Conservation (phyloP, 2,113 vertebrate species). For the Indri indri region DNA sequence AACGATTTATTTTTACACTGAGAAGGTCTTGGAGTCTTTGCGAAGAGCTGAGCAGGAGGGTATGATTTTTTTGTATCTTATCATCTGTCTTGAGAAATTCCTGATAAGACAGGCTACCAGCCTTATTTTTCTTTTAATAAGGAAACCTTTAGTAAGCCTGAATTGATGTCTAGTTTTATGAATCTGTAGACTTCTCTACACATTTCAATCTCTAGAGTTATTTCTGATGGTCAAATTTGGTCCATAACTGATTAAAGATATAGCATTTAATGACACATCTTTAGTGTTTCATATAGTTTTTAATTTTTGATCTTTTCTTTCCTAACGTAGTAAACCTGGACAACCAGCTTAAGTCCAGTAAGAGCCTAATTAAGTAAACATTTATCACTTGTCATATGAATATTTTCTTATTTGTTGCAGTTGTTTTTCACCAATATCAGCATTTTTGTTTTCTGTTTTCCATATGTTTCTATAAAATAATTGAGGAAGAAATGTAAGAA, state of each 20-base stretch:
- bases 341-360: not conserved
- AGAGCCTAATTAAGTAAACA: not conserved
- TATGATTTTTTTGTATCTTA: conserved; percentile 27
- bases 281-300: not conserved
- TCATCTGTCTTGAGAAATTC: not conserved
- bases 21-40: conserved; percentile 1
- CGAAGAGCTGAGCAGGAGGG: not conserved
- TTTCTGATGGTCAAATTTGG: conserved; percentile 1
- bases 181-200: not conserved
- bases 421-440: not conserved
- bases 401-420: not conserved
- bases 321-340: not conserved
- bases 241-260: not conserved
- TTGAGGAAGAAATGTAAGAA: not conserved
- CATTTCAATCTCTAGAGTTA: not conserved
- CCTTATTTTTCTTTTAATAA: not conserved
- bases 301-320: not conserved
- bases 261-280: not conserved
- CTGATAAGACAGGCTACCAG: not conserved
- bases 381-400: not conserved
- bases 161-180: not conserved
- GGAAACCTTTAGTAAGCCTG: not conserved
- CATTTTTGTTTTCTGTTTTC: conserved; percentile 10
- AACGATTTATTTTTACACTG: not conserved
- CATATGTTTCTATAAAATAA: not conserved